Conservation (phyloP, 2,797 vertebrate genomes). For the Gymnodraco acuticeps region DNA sequence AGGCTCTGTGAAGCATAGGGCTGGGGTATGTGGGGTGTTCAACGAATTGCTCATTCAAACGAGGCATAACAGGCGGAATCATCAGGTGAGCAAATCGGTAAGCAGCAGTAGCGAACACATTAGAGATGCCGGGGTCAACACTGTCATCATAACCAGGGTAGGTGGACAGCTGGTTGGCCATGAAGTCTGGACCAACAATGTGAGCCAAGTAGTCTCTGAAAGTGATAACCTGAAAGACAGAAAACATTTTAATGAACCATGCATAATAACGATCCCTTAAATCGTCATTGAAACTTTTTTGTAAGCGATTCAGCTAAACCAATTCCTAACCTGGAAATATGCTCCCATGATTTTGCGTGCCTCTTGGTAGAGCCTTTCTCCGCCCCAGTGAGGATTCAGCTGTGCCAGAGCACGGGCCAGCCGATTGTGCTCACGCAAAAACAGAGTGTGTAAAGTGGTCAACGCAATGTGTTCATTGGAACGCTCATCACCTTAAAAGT, state of each 20-base stretch:
- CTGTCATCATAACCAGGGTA: conserved; percentile 84
- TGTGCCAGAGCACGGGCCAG: conserved; percentile 80
- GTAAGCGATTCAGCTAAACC: not conserved
- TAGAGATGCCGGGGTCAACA: conserved; percentile 87
- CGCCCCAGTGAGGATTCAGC: conserved; percentile 88
- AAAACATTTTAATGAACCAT: not conserved
- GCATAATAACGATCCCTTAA: not conserved
- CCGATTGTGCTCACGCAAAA: conserved; percentile 91
- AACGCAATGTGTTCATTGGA: conserved; percentile 86
- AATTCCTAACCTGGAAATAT: conserved; percentile 83
- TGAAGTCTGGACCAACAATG: conserved; percentile 83
- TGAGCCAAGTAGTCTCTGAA: conserved; percentile 88
- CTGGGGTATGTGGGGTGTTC: conserved; percentile 63
- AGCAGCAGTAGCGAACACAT: conserved; percentile 88
- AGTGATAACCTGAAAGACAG: conserved; percentile 72
- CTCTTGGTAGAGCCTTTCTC: conserved; percentile 91
- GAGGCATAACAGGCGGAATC: conserved; percentile 85
- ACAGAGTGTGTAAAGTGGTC: conserved; percentile 84
- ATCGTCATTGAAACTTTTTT: not conserved
- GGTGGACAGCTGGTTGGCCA: conserved; percentile 67
- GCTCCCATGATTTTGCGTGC: conserved; percentile 88
- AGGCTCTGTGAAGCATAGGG: conserved; percentile 78
- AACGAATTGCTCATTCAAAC: conserved; percentile 80
- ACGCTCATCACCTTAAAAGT: conserved; percentile 86
- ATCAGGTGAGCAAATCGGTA: conserved; percentile 88